Percentiles rank a stretch among this genome's conserved stretches.
Conservation (phyloP, 2,888 invertebrate genomes). For the Heteromurus nitidus region DNA sequence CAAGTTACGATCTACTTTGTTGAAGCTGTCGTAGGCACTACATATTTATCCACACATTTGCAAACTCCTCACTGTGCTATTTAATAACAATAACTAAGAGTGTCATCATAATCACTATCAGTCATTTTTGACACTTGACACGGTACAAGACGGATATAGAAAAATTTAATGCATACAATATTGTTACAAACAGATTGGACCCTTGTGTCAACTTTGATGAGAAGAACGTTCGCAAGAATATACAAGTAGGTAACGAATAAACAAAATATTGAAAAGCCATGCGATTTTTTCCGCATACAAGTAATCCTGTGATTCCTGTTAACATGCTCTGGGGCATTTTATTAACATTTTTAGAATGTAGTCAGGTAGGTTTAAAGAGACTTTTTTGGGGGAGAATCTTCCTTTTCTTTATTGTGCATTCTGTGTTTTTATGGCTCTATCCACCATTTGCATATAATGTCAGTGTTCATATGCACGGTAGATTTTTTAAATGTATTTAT, state of each 20-base stretch:
- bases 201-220: too few relatives aligned
- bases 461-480: not conserved
- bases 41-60: too few relatives aligned
- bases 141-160: not conserved
- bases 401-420: slow-evolving; percentile 16
- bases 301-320: not conserved
- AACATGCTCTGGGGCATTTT: not conserved
- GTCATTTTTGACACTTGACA: not conserved
- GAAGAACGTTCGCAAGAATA: too few relatives aligned
- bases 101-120: slow-evolving; percentile 6
- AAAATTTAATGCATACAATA: too few relatives aligned
- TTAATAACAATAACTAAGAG: too few relatives aligned
- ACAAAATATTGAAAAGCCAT: too few relatives aligned
- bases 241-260: too few relatives aligned
- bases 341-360: slow-evolving; percentile 26
- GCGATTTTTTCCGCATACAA: too few relatives aligned
- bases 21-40: too few relatives aligned
- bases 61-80: too few relatives aligned
- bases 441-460: slow-evolving; percentile 18
- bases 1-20: too few relatives aligned
- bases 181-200: too few relatives aligned
- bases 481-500: not conserved
- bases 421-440: slow-evolving; percentile 30
- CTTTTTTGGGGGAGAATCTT: slow-evolving; percentile 35
- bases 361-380: slow-evolving; percentile 25